phyloP scores from a whole-genome alignment of 2,888 invertebrate species.

The Yponomeuta plumbellus region DNA sequence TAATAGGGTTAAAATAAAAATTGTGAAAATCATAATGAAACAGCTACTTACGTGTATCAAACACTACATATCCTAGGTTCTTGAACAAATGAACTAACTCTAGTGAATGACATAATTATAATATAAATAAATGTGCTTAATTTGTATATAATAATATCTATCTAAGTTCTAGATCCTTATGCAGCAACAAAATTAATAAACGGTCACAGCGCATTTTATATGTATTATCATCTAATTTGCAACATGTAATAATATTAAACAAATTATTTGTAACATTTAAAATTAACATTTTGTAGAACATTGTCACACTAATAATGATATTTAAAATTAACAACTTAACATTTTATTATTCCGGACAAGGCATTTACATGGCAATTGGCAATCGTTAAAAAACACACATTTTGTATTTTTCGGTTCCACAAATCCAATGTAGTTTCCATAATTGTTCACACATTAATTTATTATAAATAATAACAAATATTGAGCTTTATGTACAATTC shows the following conservation, averaged over 20 bases:
- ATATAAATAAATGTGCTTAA: background rate
- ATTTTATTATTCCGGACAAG: conserved; percentile 11
- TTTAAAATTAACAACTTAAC: background rate
- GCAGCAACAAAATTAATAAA: conserved; percentile 13
- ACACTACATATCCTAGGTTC: background rate
- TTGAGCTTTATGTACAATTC: conserved; percentile 16
- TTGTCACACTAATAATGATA: background rate
- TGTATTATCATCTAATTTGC: background rate
- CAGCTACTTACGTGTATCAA: background rate
- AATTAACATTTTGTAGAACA: background rate
- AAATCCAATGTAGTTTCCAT: conserved; percentile 5
- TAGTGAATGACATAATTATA: background rate
- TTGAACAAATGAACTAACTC: background rate
- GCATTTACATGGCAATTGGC: conserved; percentile 20
- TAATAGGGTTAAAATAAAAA: background rate
- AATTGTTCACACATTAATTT: background rate
- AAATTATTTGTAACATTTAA: background rate
- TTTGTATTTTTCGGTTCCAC: conserved; percentile 1
- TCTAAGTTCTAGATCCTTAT: conserved; percentile 10
- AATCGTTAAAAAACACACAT: conserved; percentile 9
- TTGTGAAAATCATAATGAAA: background rate
- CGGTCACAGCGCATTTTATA: conserved; percentile 14
- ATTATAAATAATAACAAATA: conserved; percentile 10
- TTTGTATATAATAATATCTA: conserved; percentile 2
- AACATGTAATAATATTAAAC: background rate